Evolutionary conservation across 1,140 invertebrate genomes (phyloP).

Genomic region (Campodea augens): DNA sequence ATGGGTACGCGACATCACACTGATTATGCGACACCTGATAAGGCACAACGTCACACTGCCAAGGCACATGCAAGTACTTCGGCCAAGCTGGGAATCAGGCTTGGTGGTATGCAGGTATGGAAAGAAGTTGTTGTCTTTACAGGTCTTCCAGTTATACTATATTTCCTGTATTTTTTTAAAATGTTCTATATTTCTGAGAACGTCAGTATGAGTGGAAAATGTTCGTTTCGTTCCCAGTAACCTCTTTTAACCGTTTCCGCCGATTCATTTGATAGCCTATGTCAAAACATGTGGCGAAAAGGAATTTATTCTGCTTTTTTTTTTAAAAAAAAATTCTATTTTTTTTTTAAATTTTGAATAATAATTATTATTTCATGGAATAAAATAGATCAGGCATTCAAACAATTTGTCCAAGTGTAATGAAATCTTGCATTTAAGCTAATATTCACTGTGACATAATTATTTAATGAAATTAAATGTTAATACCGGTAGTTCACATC

Average conservation of each 20-base stretch:
- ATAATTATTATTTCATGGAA: too few relatives aligned
- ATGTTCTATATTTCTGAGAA: not conserved
- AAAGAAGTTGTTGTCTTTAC: too few relatives aligned
- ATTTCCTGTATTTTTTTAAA: not conserved
- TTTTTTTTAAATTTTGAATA: too few relatives aligned
- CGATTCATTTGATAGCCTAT: not conserved
- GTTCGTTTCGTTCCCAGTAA: not conserved
- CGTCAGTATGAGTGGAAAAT: not conserved
- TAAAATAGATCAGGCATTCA: too few relatives aligned
- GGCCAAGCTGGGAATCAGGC: slow-evolving; percentile 32
- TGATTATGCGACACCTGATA: slow-evolving; percentile 33
- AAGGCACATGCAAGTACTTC: slow-evolving; percentile 37
- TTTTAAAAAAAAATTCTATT: too few relatives aligned
- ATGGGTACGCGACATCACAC: slow-evolving; percentile 43
- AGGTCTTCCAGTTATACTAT: slow-evolving; percentile 4
- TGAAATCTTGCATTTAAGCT: too few relatives aligned
- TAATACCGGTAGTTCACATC: too few relatives aligned
- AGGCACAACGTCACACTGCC: slow-evolving; percentile 31
- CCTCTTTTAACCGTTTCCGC: not conserved
- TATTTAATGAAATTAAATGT: too few relatives aligned
- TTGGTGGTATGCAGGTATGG: slow-evolving; percentile 46
- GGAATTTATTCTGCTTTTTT: not conserved
- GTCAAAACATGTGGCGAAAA: not conserved
- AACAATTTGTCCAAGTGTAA: too few relatives aligned
- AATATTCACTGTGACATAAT: too few relatives aligned